Evolutionary conservation across 2,888 invertebrate species (phyloP).

Genomic region (Phengaris alcon): DNA sequence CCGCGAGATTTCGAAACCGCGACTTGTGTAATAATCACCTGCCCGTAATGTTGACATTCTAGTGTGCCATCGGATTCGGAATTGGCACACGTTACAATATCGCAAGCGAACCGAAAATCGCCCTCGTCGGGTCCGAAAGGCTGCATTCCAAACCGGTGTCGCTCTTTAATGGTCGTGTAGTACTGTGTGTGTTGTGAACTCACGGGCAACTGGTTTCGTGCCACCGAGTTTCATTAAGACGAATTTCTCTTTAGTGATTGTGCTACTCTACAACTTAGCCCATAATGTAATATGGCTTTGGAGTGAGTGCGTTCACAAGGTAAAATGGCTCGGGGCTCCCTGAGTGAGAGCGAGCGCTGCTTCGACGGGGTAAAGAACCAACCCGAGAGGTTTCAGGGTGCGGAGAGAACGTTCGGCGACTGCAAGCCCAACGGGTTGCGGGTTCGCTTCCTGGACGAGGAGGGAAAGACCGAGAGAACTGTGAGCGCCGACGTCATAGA

Average conservation of each 20-base stretch:
- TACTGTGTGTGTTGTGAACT: slow-evolving; percentile 64
- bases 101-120: slow-evolving; percentile 49
- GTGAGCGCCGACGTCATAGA: slow-evolving; percentile 72
- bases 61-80: slow-evolving; percentile 46
- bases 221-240: slow-evolving; percentile 46
- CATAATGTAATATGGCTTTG: slow-evolving; percentile 49
- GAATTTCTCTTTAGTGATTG: slow-evolving; percentile 44
- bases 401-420: slow-evolving; percentile 58
- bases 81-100: slow-evolving; percentile 48
- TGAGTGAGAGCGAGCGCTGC: slow-evolving; percentile 70
- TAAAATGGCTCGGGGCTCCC: slow-evolving; percentile 71
- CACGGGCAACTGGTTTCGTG: slow-evolving; percentile 56
- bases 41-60: slow-evolving; percentile 44
- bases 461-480: slow-evolving; percentile 72
- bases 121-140: slow-evolving; percentile 58
- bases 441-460: slow-evolving; percentile 72
- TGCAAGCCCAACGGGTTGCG: slow-evolving; percentile 63
- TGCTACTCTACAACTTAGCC: slow-evolving; percentile 29
- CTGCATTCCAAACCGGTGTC: slow-evolving; percentile 77
- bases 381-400: slow-evolving; percentile 60
- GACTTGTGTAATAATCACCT: slow-evolving; percentile 48
- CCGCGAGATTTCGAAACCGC: slow-evolving; percentile 43
- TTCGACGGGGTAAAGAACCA: slow-evolving; percentile 62
- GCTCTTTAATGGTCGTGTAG: slow-evolving; percentile 74
- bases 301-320: slow-evolving; percentile 41